Base-by-base conservation (phyloP, 1,140 invertebrate genomes). In the Listronotus oregonensis region DNA sequence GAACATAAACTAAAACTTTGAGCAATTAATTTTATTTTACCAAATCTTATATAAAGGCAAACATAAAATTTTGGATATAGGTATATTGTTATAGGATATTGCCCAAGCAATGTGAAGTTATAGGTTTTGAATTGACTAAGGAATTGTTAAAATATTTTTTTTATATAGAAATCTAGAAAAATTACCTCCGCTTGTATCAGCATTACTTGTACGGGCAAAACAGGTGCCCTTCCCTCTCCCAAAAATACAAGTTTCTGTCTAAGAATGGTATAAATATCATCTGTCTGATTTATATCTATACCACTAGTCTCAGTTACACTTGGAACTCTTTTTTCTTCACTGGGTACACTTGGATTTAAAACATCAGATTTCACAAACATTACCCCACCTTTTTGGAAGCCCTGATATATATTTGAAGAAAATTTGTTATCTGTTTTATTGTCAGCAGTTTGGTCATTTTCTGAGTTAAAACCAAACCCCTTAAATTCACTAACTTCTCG, bases 171-270 rank as follows among this genome's bases (percentile, higher is more conserved):
- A 14, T 15, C 1, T n/a, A 27, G 6, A 27, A 52, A 52, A 27
- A 32, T 77, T 73, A 85, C 88, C 78, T 89, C 84, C 55, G 88
- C 76, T 78, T 89, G 85, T 64, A 89, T 85, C 17, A 84, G 78
- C 79, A 89, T 85, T 18, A 84, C 76, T 80, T 89, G 87, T 43
- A 89, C 84, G 3, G 86, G 83, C 3, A 86, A 85, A 5, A 86
- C 80, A 15, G 78, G 76, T 9, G 84, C 82, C 70, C 84, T 84
- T 6, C 85, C 84, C 55, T 88, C 85, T 4, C 84, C 84, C 10
- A 90, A 78, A 73, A 89, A 89, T 46, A 82, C 81, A 5, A 89
- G 77, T 74, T 90, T 90, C 64, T 86, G 85, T 34, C 64, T 66
- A 18, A 77, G 54, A 7, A 68, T 67, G 18, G 18, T 55, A 63